Percentiles rank a stretch among this genome's conserved stretches.
These are phyloP conservation scores for Temnothorax ravouxi DNA, from an alignment of 2,888 invertebrate genomes.

Conservation along the genomic window DNA sequence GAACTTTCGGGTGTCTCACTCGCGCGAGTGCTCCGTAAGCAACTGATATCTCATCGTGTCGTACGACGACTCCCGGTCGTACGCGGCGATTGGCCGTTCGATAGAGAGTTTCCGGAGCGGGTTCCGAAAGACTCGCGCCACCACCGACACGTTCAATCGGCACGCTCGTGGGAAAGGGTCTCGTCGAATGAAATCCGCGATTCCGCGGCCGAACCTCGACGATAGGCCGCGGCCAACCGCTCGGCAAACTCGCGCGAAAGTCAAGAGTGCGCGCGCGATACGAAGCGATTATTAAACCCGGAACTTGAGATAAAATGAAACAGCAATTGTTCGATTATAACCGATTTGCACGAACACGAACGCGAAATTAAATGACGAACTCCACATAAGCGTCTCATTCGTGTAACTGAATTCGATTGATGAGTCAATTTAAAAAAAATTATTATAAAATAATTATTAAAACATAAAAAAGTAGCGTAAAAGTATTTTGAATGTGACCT, in stretches of 20 bases:
- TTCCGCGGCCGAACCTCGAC: background rate
- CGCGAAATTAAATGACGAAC: background rate
- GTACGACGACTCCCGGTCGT: background rate
- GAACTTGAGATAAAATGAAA: background rate
- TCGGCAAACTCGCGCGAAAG: background rate
- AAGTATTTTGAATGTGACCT: background rate
- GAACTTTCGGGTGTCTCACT: constrained; percentile 37
- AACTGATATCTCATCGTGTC: constrained; percentile 6
- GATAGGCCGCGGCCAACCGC: background rate
- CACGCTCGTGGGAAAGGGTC: background rate
- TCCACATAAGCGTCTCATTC: background rate
- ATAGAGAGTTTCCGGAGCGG: background rate
- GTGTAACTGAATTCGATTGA: background rate
- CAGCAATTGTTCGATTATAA: background rate
- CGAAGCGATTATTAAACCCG: background rate
- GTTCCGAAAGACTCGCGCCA: background rate
- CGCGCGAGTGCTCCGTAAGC: constrained; percentile 31
- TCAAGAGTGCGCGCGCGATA: background rate
- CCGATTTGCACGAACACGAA: background rate
- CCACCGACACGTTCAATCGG: background rate
- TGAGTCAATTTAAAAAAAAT: background rate
- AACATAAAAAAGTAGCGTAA: background rate
- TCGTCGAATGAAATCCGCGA: background rate
- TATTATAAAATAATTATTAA: background rate
- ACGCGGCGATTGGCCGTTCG: background rate